Conservation (phyloP, 2,888 invertebrate species). For the Linnaemya tessellans region DNA sequence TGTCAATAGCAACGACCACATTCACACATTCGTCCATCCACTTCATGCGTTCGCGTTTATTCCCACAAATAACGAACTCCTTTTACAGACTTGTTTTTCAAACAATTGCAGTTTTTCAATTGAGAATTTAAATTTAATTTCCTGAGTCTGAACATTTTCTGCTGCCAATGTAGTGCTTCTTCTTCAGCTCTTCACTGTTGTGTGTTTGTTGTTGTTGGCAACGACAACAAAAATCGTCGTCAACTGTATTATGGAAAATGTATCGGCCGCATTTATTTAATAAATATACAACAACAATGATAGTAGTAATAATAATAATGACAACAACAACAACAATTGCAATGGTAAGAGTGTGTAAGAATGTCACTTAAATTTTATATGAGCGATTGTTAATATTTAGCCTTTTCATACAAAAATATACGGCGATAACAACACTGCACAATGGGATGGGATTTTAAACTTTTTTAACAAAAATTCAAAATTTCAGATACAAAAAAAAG, state of each 20-base stretch:
- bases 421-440: constrained; percentile 5
- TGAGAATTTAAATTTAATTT: constrained; percentile 81
- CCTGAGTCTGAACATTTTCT: constrained; percentile 73
- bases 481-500: too few species aligned
- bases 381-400: constrained; percentile 35
- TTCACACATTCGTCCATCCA: constrained; percentile 37
- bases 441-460: constrained; percentile 3
- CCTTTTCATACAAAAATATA: not conserved
- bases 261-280: constrained; percentile 36
- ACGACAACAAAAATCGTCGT: constrained; percentile 41
- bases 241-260: constrained; percentile 64
- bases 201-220: constrained; percentile 25
- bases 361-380: constrained; percentile 66
- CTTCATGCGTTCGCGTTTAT: constrained; percentile 50
- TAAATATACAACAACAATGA: constrained; percentile 46
- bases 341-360: constrained; percentile 70
- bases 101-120: constrained; percentile 73
- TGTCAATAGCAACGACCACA: constrained; percentile 43
- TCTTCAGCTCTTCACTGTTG: constrained; percentile 10
- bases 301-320: constrained; percentile 1
- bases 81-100: constrained; percentile 75
- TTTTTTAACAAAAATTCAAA: not conserved
- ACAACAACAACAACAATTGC: constrained; percentile 41
- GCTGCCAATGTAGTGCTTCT: not conserved
- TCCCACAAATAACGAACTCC: constrained; percentile 79